These are phyloP conservation scores for Muraenolepis orangiensis DNA, from an alignment of 2,797 vertebrate genomes.

Conservation along the genomic window DNA sequence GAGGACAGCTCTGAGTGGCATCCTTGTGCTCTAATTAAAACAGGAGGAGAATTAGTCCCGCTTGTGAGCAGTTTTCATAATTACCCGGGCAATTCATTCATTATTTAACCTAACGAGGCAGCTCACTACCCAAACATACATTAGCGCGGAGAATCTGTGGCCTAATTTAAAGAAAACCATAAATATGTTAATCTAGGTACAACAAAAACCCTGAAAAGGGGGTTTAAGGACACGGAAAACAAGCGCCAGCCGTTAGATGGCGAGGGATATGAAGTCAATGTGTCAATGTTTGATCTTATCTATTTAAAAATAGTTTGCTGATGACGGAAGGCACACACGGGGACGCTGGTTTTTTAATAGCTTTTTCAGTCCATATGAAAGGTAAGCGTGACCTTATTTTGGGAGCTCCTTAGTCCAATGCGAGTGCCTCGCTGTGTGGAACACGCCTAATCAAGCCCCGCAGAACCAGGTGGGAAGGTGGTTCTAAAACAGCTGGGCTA, in stretches of 20 bases:
- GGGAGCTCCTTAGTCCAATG: slow-evolving; percentile 53
- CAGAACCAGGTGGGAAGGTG: slow-evolving; percentile 47
- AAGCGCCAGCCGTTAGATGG: slow-evolving; percentile 38
- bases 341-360: slow-evolving; percentile 26
- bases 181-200: slow-evolving; percentile 32
- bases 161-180: slow-evolving; percentile 55
- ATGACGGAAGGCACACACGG: slow-evolving; percentile 47
- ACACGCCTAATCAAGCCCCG: slow-evolving; percentile 55
- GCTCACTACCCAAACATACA: slow-evolving; percentile 60
- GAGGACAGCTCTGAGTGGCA: slow-evolving; percentile 64
- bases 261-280: slow-evolving; percentile 36
- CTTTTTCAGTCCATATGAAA: slow-evolving; percentile 57
- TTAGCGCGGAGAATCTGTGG: slow-evolving; percentile 35
- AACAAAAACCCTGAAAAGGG: slow-evolving; percentile 38
- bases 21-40: slow-evolving; percentile 70
- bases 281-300: slow-evolving; percentile 44
- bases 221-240: slow-evolving; percentile 19
- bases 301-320: slow-evolving; percentile 43
- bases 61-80: slow-evolving; percentile 72
- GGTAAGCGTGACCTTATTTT: slow-evolving; percentile 66
- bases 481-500: slow-evolving; percentile 49
- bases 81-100: slow-evolving; percentile 68
- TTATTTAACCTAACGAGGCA: slow-evolving; percentile 69
- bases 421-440: not conserved
- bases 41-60: slow-evolving; percentile 67